A percentile compares a stretch with the other conserved stretches of the same genome.
Conservation (phyloP, 2,888 invertebrate genomes). For the Macrophya alboannulata region DNA sequence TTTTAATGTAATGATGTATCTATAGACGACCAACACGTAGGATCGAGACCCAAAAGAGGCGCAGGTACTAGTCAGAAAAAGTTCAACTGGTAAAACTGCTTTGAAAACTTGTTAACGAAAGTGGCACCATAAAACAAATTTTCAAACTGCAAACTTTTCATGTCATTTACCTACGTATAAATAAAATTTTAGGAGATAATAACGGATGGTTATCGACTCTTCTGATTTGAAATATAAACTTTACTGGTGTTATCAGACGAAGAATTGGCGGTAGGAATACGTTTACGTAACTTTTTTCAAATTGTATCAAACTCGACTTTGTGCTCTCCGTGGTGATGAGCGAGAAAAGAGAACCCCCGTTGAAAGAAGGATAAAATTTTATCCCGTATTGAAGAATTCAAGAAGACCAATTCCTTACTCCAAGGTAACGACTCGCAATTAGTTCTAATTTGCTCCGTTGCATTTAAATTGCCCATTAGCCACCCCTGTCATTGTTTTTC, state of each 20-base stretch:
- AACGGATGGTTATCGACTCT: neutral
- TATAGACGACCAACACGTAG: neutral
- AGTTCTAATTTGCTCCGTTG: slow-evolving; percentile 53
- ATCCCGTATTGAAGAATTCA: slow-evolving; percentile 50
- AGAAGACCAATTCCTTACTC: slow-evolving; percentile 43
- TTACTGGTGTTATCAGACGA: neutral
- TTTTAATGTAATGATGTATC: slow-evolving; percentile 42
- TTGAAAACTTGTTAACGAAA: neutral
- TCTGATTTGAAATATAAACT: neutral
- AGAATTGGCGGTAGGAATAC: slow-evolving; percentile 29
- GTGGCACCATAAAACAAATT: neutral
- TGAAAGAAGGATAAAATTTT: slow-evolving; percentile 32
- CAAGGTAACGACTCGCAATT: slow-evolving; percentile 45
- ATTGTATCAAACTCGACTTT: neutral
- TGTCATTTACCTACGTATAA: neutral
- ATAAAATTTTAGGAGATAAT: neutral
- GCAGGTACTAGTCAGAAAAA: neutral
- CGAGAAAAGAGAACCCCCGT: neutral
- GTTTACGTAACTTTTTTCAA: slow-evolving; percentile 13
- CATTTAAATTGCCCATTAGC: slow-evolving; percentile 51
- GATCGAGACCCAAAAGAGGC: neutral
- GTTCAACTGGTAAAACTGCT: neutral
- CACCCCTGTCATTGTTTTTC: slow-evolving; percentile 27
- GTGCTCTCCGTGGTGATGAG: slow-evolving; percentile 12
- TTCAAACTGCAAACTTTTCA: neutral